Evolutionary conservation across 2,113 vertebrate genomes (phyloP).

Genomic region (Ceyx melanurus): DNA sequence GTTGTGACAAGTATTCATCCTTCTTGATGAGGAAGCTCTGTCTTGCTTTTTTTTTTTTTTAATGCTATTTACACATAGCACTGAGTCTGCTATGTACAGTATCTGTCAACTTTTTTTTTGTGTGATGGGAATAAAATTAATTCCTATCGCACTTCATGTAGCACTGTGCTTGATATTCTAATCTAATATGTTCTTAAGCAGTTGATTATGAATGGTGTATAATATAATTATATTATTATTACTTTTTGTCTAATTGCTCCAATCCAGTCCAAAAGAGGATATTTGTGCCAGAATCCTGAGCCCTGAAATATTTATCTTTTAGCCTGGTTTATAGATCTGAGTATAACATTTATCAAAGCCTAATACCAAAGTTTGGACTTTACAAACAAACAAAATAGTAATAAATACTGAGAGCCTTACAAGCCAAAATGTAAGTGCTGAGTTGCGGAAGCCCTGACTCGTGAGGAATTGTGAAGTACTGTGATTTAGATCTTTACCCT

Average conservation of each 20-base stretch:
- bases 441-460: neutral
- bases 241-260: neutral
- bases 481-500: neutral
- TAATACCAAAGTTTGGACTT: neutral
- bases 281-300: neutral
- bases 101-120: neutral
- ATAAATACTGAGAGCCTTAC: neutral
- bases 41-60: neutral
- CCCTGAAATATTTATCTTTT: neutral
- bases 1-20: neutral
- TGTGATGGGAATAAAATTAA: slow-evolving; percentile 26
- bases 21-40: neutral
- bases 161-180: neutral
- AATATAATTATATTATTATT: neutral
- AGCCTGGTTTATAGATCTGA: neutral
- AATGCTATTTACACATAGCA: neutral
- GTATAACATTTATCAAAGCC: neutral
- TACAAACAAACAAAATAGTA: neutral
- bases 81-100: neutral
- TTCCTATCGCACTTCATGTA: neutral
- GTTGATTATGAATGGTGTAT: neutral
- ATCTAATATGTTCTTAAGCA: neutral
- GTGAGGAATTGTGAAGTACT: neutral
- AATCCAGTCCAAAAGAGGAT: neutral
- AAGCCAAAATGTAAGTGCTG: neutral